Evolutionary conservation across 2,797 vertebrate genomes (phyloP).

Genomic region (Serranus cabrilla): DNA sequence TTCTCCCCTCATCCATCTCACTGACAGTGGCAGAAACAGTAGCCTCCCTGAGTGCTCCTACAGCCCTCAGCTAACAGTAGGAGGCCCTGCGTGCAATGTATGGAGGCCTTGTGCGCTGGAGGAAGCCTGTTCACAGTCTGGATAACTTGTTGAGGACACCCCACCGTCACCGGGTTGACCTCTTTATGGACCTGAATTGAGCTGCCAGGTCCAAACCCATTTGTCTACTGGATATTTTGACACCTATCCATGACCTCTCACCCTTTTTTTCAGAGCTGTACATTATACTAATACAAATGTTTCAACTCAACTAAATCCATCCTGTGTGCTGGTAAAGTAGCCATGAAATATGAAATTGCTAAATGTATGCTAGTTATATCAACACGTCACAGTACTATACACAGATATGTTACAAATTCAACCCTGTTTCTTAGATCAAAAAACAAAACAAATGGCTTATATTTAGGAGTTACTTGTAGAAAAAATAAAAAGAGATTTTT

Average conservation of each 20-base stretch:
- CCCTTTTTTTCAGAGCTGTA: slow-evolving; percentile 23
- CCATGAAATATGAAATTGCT: neutral
- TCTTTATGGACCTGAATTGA: slow-evolving; percentile 34
- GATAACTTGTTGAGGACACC: slow-evolving; percentile 49
- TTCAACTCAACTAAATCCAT: slow-evolving; percentile 42
- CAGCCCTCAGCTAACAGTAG: slow-evolving; percentile 44
- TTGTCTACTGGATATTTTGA: slow-evolving; percentile 57
- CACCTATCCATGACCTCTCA: slow-evolving; percentile 22
- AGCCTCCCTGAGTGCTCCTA: slow-evolving; percentile 68
- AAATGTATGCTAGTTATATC: neutral
- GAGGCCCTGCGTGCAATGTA: slow-evolving; percentile 64
- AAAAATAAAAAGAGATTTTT: neutral
- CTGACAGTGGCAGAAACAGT: slow-evolving; percentile 79
- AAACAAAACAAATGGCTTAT: no score
- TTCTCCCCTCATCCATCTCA: slow-evolving; percentile 79
- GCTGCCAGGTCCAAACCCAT: slow-evolving; percentile 53
- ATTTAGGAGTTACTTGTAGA: no score
- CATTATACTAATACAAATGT: slow-evolving; percentile 41
- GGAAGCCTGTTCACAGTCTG: slow-evolving; percentile 58
- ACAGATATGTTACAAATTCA: neutral
- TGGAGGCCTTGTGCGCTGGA: slow-evolving; percentile 70
- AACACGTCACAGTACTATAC: neutral
- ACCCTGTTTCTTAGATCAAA: neutral
- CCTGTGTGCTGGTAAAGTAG: slow-evolving; percentile 12
- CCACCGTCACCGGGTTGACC: slow-evolving; percentile 47